A percentile compares a stretch with the other conserved stretches of the same genome.
Evolutionary conservation across 2,888 invertebrate species (phyloP).

Genomic region (Chrysomela aeneicollis): DNA sequence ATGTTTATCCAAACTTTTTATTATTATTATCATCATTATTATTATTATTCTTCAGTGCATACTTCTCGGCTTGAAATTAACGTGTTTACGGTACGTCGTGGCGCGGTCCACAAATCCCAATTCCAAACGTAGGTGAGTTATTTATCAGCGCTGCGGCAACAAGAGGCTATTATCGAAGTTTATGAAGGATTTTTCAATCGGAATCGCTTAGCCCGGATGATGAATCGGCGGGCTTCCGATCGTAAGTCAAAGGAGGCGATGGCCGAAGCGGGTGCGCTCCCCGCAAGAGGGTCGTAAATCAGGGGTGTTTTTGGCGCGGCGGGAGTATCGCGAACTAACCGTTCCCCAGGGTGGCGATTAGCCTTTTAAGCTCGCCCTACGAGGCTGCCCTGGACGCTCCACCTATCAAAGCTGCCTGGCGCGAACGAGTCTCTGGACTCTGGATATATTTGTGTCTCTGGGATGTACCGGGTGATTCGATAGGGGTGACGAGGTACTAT

Average conservation of each 20-base stretch:
- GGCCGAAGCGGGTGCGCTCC: conserved; percentile 49
- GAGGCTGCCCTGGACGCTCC: conserved; percentile 28
- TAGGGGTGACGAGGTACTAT: too few relatives aligned
- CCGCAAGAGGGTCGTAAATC: conserved; percentile 53
- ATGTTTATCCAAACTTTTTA: too few relatives aligned
- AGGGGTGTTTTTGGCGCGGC: conserved; percentile 50
- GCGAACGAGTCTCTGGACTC: neutral
- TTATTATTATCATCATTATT: too few relatives aligned
- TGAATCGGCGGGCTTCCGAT: conserved; percentile 43
- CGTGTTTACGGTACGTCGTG: too few relatives aligned
- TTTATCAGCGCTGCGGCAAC: conserved; percentile 31
- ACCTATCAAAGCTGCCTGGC: conserved; percentile 1
- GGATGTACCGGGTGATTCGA: too few relatives aligned
- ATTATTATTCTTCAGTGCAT: too few relatives aligned
- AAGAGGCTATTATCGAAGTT: conserved; percentile 39
- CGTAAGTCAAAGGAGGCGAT: conserved; percentile 41
- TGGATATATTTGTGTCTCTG: neutral
- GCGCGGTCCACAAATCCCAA: too few relatives aligned
- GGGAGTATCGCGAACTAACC: conserved; percentile 54
- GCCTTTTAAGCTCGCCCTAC: conserved; percentile 54
- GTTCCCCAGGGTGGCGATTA: conserved; percentile 55
- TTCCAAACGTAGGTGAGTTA: neutral
- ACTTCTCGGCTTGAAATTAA: too few relatives aligned
- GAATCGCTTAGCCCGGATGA: conserved; percentile 49
- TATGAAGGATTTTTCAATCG: conserved; percentile 49